Evolutionary conservation across 2,888 invertebrate genomes (phyloP).

Genomic region (Lycaena phlaeas): DNA sequence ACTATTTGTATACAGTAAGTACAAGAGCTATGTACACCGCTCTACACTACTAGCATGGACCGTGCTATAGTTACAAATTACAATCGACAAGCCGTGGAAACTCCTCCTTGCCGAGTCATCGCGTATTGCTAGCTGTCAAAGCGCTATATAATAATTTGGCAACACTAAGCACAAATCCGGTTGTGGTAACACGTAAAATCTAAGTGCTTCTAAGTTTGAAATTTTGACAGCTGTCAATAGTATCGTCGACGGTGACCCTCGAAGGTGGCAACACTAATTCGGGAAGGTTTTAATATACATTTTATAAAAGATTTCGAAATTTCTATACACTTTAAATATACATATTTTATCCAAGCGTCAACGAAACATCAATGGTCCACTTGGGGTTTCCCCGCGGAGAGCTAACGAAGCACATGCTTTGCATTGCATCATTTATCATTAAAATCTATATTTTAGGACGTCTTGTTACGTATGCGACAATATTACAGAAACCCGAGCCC

Average conservation of each 20-base stretch:
- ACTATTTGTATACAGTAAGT: conserved; percentile 30
- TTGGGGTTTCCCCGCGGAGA: neutral
- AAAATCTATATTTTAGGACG: neutral
- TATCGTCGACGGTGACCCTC: neutral
- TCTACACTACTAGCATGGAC: conserved; percentile 28
- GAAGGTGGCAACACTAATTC: conserved; percentile 4
- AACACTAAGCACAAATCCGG: conserved; percentile 13
- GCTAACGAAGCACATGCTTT: neutral
- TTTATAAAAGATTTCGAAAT: conserved; percentile 9
- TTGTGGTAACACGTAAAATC: conserved; percentile 8
- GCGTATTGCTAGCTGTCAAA: conserved; percentile 11
- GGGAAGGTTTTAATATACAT: conserved; percentile 2
- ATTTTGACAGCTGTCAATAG: conserved; percentile 13
- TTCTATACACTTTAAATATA: conserved; percentile 19
- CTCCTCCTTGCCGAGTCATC: neutral
- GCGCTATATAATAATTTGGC: conserved; percentile 13
- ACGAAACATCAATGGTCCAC: conserved; percentile 11
- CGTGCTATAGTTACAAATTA: conserved; percentile 10
- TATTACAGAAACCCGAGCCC: neutral
- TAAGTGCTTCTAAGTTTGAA: conserved; percentile 4
- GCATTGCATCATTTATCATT: neutral
- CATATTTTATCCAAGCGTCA: conserved; percentile 18
- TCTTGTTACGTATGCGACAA: conserved; percentile 4
- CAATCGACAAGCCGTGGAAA: conserved; percentile 2
- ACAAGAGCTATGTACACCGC: conserved; percentile 33